A percentile compares a stretch with the other conserved stretches of the same genome.
phyloP scores from a whole-genome alignment of 2,113 vertebrate genomes.

The Microtus montanus region DNA sequence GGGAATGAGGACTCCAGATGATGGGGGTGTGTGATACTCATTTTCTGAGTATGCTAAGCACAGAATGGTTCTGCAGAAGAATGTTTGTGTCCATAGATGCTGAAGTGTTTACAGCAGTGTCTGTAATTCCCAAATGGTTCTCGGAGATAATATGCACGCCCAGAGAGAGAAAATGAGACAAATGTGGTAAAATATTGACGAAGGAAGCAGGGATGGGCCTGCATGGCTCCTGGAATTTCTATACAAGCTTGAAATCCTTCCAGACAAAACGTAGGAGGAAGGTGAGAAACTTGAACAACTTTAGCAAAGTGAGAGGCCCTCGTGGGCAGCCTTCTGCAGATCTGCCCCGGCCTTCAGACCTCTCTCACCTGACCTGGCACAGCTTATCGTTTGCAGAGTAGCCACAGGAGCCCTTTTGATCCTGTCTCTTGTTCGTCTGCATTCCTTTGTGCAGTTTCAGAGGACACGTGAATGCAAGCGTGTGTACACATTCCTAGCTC shows the following conservation, averaged over 20 bases:
- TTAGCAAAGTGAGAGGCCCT: not conserved
- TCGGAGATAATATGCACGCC: not conserved
- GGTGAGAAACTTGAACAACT: not conserved
- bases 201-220: not conserved
- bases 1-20: not conserved
- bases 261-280: not conserved
- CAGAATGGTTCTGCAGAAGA: not conserved
- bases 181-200: not conserved
- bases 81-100: constrained; percentile 8
- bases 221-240: not conserved
- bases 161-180: not conserved
- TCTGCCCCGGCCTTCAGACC: not conserved
- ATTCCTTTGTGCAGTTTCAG: not conserved
- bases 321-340: not conserved
- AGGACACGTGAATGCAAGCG: not conserved
- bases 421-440: not conserved
- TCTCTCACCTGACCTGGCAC: not conserved
- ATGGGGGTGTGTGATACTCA: not conserved
- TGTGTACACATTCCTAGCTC: constrained; percentile 23
- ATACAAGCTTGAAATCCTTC: constrained; percentile 4
- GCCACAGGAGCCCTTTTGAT: not conserved
- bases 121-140: not conserved
- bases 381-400: not conserved
- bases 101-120: not conserved
- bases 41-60: constrained; percentile 17